Percentiles rank a stretch among this genome's conserved stretches.
These are phyloP conservation scores for Agriopis aurantiaria DNA, from an alignment of 2,888 invertebrate genomes.

Conservation along the genomic window DNA sequence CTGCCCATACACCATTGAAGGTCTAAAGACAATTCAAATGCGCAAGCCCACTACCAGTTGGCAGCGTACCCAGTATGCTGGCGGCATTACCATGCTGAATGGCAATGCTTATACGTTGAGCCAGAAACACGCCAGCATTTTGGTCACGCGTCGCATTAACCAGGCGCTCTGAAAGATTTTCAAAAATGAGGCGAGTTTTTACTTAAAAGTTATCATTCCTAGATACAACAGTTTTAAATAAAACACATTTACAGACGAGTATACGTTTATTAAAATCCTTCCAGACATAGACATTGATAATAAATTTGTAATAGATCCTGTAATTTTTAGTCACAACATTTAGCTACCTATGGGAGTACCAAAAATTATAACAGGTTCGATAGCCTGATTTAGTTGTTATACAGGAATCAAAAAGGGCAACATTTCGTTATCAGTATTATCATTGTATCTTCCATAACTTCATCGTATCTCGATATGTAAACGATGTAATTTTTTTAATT, in stretches of 20 bases:
- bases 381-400: conserved; percentile 1
- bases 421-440: background rate
- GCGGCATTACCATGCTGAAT: too few species aligned
- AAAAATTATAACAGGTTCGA: conserved; percentile 10
- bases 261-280: conserved; percentile 75
- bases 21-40: too few species aligned
- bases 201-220: background rate
- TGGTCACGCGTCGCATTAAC: too few species aligned
- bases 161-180: too few species aligned
- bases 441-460: conserved; percentile 9
- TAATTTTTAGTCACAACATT: conserved; percentile 49
- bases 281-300: conserved; percentile 54
- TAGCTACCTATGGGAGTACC: conserved; percentile 27
- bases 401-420: conserved; percentile 16
- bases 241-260: conserved; percentile 56
- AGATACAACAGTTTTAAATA: conserved; percentile 1
- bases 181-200: too few species aligned
- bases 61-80: too few species aligned
- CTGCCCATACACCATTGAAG: too few species aligned
- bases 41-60: too few species aligned
- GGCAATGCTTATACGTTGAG: too few species aligned
- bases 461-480: conserved; percentile 32
- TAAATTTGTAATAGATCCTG: conserved; percentile 47
- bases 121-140: too few species aligned
- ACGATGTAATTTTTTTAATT: conserved; percentile 25